Evolutionary conservation across 1,140 invertebrate species (phyloP).

Genomic region (Drosophila parabipectinata): DNA sequence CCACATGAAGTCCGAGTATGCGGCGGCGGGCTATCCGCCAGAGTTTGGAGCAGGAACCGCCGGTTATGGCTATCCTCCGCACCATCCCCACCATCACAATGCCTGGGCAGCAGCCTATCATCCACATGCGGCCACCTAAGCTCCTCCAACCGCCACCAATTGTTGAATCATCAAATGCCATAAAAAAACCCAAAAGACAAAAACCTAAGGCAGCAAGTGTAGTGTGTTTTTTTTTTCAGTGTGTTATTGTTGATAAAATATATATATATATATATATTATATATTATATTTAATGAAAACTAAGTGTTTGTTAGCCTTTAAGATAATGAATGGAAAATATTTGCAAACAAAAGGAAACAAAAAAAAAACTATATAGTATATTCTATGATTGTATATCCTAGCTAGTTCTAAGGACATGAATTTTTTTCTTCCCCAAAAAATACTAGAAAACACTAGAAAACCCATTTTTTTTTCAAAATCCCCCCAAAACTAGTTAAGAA

Average conservation of each 20-base stretch:
- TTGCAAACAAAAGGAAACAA: slow-evolving; percentile 30
- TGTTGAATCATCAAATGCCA: slow-evolving; percentile 30
- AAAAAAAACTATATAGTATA: slow-evolving; percentile 29
- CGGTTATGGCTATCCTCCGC: slow-evolving; percentile 54
- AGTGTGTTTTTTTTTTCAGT: background rate
- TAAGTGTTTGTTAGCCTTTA: slow-evolving; percentile 34
- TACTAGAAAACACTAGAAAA: background rate
- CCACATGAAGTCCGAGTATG: slow-evolving; percentile 76
- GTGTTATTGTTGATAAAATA: slow-evolving; percentile 1
- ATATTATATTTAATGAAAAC: background rate
- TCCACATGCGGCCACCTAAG: slow-evolving; percentile 72
- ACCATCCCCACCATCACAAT: slow-evolving; percentile 64
- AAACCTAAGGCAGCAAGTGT: slow-evolving; percentile 8
- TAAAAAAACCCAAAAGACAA: slow-evolving; percentile 14
- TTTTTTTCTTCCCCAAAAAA: slow-evolving; percentile 31
- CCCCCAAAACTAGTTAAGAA: slow-evolving; percentile 35
- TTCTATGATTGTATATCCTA: slow-evolving; percentile 15
- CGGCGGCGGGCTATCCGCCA: slow-evolving; percentile 61
- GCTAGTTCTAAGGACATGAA: slow-evolving; percentile 30
- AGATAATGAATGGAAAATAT: slow-evolving; percentile 22
- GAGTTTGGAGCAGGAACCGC: slow-evolving; percentile 56
- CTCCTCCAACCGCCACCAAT: too few species aligned
- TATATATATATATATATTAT: background rate
- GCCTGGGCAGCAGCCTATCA: slow-evolving; percentile 76
- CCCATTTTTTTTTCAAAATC: slow-evolving; percentile 37